Evolutionary conservation across 2,888 invertebrate genomes (phyloP).

Genomic region (Orchestes rusci): DNA sequence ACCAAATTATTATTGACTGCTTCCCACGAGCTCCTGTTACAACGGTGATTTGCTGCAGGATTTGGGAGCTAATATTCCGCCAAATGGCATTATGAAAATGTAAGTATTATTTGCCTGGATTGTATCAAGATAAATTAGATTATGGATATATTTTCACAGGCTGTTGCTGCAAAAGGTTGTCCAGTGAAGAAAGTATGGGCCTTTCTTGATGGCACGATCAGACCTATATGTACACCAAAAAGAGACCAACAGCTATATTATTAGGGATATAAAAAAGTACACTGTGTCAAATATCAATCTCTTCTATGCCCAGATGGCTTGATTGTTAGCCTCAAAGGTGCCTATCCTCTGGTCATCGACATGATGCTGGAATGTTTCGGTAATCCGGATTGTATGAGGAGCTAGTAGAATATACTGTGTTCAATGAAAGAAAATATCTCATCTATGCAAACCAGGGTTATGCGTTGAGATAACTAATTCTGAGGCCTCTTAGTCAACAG

Average conservation of each 20-base stretch:
- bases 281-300: slow-evolving; percentile 17
- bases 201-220: slow-evolving; percentile 12
- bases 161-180: slow-evolving; percentile 4
- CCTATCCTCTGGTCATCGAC: slow-evolving; percentile 18
- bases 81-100: neutral
- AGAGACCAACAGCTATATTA: slow-evolving; percentile 5
- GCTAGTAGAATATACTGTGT: slow-evolving; percentile 13
- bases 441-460: slow-evolving; percentile 25
- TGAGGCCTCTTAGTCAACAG: slow-evolving; percentile 12
- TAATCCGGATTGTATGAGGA: slow-evolving; percentile 20
- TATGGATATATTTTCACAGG: slow-evolving; percentile 1
- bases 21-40: no score
- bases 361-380: slow-evolving; percentile 24
- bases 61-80: neutral
- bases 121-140: slow-evolving; percentile 7
- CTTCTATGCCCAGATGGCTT: slow-evolving; percentile 22
- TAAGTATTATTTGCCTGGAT: neutral
- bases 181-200: slow-evolving; percentile 20
- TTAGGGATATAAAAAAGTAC: slow-evolving; percentile 16
- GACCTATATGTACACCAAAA: neutral
- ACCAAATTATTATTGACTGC: no score
- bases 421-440: slow-evolving; percentile 15
- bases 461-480: slow-evolving; percentile 14
- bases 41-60: neutral
- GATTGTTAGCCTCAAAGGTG: slow-evolving; percentile 15